Base-by-base conservation (phyloP, 35 echinoderm and acorn worm genomes). In the Apostichopus parvimensis region DNA sequence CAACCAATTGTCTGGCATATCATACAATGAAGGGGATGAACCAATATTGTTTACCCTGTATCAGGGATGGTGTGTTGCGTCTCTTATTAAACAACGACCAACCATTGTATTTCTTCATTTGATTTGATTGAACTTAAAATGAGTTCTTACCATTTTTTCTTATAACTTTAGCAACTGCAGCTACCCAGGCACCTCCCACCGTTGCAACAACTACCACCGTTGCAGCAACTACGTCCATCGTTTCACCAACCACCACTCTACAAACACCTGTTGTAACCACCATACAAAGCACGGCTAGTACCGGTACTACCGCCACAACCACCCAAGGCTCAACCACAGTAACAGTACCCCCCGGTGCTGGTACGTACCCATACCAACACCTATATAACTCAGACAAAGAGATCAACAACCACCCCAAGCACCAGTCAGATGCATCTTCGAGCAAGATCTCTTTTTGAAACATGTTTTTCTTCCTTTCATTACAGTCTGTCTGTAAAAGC, bases 221-320 rank as follows among this genome's bases (percentile, higher is more conserved):
- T 15, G 4, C 80, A 83, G 12, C 80, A 20, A 83, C 80, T 5
- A 83, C 80, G 12, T 15, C 34, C 9, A 20, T 5, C 77, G 52
- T 12, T 24, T 12, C 45, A 55, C 17, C 80, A 18, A 83, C 80
- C 54, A 15, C 56, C 53, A 83, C 80, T 14, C 12, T 57, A 15
- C 52, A 56, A 18, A 7, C 80, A 83, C 80, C 80, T 4, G 56
- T 57, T 56, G 80, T 83, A 56, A 83, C 80, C 17, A 83, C 80
- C 14, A 83, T 83, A 56, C 12, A 83, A 56, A 83, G 80, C 17
- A 83, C 80, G 13, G 15, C 80, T 54, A 21, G 8, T 11, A 54
- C 80, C 13, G 80, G 53, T 18, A 83, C 80, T n/a, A 54, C 80
- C 17, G 80, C 80, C 53, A 54, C 53, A 20, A 83, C 80, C 53